Conservation (phyloP, 2,888 invertebrate species). For the Nomada ferruginata region DNA sequence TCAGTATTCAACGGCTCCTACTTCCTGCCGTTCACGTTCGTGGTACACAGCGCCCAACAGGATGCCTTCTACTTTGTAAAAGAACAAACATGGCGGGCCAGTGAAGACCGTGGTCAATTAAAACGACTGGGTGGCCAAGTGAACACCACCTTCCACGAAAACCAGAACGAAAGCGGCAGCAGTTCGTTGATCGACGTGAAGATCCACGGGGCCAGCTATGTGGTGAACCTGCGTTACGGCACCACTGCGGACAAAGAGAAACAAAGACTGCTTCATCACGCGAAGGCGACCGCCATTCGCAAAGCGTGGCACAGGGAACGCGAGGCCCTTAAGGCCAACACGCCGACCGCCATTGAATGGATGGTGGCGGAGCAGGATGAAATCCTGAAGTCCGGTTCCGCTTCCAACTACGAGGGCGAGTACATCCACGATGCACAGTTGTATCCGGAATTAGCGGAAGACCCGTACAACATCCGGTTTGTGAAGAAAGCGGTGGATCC, state of each 20-base stretch:
- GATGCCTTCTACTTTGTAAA: constrained; percentile 97
- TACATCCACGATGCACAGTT: constrained; percentile 95
- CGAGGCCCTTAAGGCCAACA: constrained; percentile 91
- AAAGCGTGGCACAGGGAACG: constrained; percentile 97
- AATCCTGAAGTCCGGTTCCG: constrained; percentile 93
- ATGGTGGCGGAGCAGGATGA: constrained; percentile 94
- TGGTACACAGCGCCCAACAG: constrained; percentile 94
- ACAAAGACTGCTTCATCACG: constrained; percentile 95
- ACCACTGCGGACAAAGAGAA: constrained; percentile 96
- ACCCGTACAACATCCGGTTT: constrained; percentile 97
- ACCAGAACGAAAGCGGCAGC: constrained; percentile 90
- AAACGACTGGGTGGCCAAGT: constrained; percentile 95
- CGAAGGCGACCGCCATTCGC: constrained; percentile 93
- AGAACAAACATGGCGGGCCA: constrained; percentile 95
- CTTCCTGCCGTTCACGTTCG: constrained; percentile 93
- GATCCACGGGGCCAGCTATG: constrained; percentile 95
- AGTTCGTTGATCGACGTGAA: constrained; percentile 91
- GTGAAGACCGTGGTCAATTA: constrained; percentile 94
- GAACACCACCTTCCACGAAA: constrained; percentile 96
- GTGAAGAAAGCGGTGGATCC: constrained; percentile 92
- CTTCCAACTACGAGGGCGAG: constrained; percentile 94
- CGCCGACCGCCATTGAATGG: constrained; percentile 93
- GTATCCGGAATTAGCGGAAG: constrained; percentile 97
- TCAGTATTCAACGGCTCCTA: constrained; percentile 96
- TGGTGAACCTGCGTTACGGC: constrained; percentile 97